Conservation (phyloP, 2,797 vertebrate species). For the Hafferia zeledoni region DNA sequence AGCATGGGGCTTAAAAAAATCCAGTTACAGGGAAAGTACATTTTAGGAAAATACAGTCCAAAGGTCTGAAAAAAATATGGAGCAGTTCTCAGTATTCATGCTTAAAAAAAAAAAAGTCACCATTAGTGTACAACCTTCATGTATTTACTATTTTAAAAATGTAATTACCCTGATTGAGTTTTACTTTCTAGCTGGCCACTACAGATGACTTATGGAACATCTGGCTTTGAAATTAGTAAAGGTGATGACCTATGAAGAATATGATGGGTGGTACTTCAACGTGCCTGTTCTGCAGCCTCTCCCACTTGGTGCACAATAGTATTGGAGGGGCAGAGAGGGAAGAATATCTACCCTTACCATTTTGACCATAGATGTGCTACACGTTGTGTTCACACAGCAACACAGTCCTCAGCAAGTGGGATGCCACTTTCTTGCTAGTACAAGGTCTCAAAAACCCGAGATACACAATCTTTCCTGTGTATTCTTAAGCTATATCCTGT, state of each 20-base stretch:
- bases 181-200: not conserved
- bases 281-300: not conserved
- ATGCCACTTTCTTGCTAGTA: not conserved
- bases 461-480: not conserved
- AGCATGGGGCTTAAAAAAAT: not conserved
- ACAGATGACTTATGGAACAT: not conserved
- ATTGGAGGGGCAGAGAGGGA: not conserved
- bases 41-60: not conserved
- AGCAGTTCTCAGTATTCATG: not conserved
- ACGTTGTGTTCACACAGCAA: not conserved
- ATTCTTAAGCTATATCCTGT: not conserved
- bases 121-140: not conserved
- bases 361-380: not conserved
- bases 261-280: not conserved
- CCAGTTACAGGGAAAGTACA: not conserved
- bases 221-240: not conserved
- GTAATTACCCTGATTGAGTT: not conserved
- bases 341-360: not conserved
- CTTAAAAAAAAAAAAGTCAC: not conserved
- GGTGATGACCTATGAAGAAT: not conserved
- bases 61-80: not conserved
- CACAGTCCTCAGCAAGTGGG: not conserved
- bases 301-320: not conserved
- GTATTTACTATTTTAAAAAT: not conserved
- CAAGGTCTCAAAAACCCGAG: not conserved